These are phyloP conservation scores for Colius striatus DNA, from an alignment of 2,113 vertebrate species.

Conservation along the genomic window DNA sequence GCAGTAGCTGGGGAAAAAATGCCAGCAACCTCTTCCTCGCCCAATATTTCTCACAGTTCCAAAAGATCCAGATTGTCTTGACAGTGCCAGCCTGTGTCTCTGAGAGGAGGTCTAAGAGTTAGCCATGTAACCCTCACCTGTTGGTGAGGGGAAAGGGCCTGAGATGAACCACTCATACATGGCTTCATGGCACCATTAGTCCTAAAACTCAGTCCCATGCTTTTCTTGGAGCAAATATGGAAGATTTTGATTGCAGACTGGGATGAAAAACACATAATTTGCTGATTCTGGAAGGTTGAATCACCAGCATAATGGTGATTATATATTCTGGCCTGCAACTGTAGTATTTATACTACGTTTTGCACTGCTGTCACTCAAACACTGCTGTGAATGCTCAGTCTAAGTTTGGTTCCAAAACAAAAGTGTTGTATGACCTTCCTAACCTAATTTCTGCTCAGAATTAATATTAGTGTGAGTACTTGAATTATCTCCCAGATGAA, in stretches of 20 bases:
- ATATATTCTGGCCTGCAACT: not conserved
- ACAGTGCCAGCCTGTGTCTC: not conserved
- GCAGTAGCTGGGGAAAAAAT: not conserved
- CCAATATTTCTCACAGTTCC: fast-evolving
- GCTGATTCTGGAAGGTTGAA: not conserved
- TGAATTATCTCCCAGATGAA: slow-evolving; percentile 31
- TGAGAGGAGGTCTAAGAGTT: not conserved
- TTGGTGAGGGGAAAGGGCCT: not conserved
- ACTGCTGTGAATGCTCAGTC: not conserved
- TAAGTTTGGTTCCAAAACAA: not conserved
- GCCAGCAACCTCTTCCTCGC: not conserved
- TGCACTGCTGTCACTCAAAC: not conserved
- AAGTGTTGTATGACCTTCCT: slow-evolving; percentile 15
- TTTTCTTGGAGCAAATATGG: not conserved
- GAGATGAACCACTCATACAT: fast-evolving
- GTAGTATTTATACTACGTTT: not conserved
- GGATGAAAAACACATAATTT: not conserved
- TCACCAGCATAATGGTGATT: not conserved
- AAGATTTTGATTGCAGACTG: not conserved
- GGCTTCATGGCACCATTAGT: not conserved
- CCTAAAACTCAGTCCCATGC: not conserved
- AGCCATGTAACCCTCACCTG: fast-evolving
- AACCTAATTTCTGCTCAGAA: slow-evolving; percentile 26
- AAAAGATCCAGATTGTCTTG: not conserved
- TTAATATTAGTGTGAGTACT: slow-evolving; percentile 20